Conservation (phyloP, 2,888 invertebrate species). For the Napeogenes inachia region DNA sequence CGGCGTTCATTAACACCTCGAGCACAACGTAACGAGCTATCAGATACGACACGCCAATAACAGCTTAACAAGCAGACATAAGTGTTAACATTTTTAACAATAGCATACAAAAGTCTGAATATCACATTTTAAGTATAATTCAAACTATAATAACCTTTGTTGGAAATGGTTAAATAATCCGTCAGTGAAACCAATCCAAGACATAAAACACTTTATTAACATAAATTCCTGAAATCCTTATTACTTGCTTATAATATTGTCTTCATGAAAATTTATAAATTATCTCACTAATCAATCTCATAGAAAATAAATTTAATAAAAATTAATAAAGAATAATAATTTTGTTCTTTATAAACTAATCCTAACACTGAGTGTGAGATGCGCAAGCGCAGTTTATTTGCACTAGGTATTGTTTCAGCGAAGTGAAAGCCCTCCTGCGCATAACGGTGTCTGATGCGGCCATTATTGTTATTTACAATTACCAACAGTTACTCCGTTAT, state of each 20-base stretch:
- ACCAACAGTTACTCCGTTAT: neutral
- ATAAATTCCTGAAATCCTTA: too few relatives aligned
- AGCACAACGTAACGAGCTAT: slow-evolving; percentile 20
- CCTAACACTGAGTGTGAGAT: slow-evolving; percentile 6
- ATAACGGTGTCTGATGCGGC: neutral
- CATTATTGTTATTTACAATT: neutral
- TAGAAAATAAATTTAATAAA: neutral
- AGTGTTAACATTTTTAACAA: slow-evolving; percentile 1
- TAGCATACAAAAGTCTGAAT: neutral
- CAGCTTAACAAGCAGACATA: neutral
- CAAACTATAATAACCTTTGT: neutral
- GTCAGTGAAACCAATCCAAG: too few relatives aligned
- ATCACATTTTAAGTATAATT: neutral
- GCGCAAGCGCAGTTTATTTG: slow-evolving; percentile 15
- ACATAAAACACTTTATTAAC: too few relatives aligned
- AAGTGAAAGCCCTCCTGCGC: slow-evolving; percentile 17
- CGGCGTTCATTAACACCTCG: slow-evolving; percentile 28
- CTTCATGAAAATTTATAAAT: too few relatives aligned
- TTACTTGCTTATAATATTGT: too few relatives aligned
- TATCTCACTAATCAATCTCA: too few relatives aligned
- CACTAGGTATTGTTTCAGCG: slow-evolving; percentile 29
- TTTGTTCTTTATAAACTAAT: neutral
- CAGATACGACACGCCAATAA: slow-evolving; percentile 8
- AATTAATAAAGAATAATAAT: neutral
- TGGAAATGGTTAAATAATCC: neutral